phyloP scores from a whole-genome alignment of 2,113 vertebrate genomes.

The Eulacestoma nigropectus region DNA sequence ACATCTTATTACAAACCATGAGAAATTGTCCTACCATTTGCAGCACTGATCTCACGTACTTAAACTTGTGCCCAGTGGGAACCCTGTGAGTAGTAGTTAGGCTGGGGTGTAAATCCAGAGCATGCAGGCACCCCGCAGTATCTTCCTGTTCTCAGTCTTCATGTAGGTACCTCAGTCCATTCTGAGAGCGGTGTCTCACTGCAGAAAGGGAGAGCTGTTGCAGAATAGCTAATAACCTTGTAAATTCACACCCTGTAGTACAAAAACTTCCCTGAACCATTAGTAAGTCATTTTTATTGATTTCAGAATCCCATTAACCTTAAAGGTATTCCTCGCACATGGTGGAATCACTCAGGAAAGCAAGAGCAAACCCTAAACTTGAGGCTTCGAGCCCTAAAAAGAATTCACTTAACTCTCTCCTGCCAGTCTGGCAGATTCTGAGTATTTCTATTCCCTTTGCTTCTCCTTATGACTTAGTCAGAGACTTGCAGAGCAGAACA shows the following conservation, averaged over 20 bases:
- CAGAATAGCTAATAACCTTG: slow-evolving; percentile 17
- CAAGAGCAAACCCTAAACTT: not conserved
- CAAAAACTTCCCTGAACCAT: slow-evolving; percentile 24
- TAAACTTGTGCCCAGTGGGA: not conserved
- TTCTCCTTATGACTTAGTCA: not conserved
- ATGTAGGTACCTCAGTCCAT: not conserved
- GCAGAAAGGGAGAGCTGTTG: not conserved
- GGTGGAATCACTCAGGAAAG: not conserved
- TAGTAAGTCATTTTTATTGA: slow-evolving; percentile 48
- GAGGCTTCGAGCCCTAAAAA: not conserved
- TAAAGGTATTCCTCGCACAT: slow-evolving; percentile 9
- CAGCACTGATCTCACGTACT: not conserved
- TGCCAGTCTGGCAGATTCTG: not conserved
- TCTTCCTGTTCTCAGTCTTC: not conserved
- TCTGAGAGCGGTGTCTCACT: not conserved
- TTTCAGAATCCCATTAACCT: slow-evolving; percentile 39
- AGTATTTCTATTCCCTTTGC: not conserved
- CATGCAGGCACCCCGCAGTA: not conserved
- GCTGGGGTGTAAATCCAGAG: not conserved
- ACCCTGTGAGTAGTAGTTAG: not conserved
- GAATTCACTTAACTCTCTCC: not conserved
- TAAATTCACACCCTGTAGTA: slow-evolving; percentile 18
- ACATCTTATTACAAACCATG: not conserved
- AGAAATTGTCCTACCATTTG: accelerated
- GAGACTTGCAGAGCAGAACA: not conserved